Conservation (phyloP, 2,113 vertebrate species). For the Machaerirhynchus nigripectus region DNA sequence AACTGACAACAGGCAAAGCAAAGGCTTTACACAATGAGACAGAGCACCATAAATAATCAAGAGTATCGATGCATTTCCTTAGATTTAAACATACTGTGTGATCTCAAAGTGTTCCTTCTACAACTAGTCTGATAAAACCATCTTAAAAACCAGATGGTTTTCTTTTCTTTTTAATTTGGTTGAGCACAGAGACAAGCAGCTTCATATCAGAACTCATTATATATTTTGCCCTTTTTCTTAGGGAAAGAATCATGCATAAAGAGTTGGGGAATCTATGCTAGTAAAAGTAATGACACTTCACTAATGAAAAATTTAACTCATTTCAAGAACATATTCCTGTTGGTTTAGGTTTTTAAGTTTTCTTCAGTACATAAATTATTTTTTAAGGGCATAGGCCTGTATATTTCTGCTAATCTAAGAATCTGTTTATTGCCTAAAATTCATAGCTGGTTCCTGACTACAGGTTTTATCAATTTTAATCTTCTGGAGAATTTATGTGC, state of each 20-base stretch:
- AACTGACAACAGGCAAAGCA: neutral
- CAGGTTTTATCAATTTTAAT: conserved; percentile 41
- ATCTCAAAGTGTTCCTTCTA: neutral
- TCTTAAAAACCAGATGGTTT: neutral
- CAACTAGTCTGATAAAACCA: neutral
- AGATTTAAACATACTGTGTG: neutral
- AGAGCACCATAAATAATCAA: neutral
- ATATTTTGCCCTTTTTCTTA: neutral
- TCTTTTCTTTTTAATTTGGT: neutral
- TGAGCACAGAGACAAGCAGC: neutral
- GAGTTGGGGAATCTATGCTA: neutral
- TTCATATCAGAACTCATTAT: neutral
- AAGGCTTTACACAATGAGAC: neutral
- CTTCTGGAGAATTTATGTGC: neutral
- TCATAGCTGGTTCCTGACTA: conserved; percentile 1
- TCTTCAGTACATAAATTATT: conserved; percentile 8
- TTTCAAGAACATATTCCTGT: neutral
- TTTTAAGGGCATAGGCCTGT: neutral
- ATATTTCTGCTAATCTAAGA: conserved; percentile 36
- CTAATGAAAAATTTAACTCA: neutral
- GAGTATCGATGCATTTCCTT: neutral
- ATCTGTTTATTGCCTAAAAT: conserved; percentile 31
- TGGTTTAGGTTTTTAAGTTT: neutral
- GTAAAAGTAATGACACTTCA: neutral
- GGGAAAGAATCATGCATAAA: neutral